Evolutionary conservation across 1,140 invertebrate species (phyloP).

Genomic region (Cotesia glomerata): DNA sequence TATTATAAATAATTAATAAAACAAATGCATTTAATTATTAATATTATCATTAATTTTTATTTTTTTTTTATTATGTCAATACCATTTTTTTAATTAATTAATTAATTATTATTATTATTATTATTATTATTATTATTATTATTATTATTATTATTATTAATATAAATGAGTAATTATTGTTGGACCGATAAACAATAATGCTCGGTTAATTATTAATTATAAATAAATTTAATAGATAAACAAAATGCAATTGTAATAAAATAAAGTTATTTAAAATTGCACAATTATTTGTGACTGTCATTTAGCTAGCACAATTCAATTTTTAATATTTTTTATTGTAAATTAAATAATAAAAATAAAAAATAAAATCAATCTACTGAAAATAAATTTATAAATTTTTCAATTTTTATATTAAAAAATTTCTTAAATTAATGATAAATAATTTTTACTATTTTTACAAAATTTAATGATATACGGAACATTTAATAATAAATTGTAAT

Average conservation of each 20-base stretch:
- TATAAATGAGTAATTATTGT: slow-evolving; percentile 17
- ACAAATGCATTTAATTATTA: slow-evolving; percentile 24
- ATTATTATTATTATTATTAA: too few species aligned
- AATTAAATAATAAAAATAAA: background rate
- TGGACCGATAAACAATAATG: background rate
- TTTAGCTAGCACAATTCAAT: slow-evolving; percentile 29
- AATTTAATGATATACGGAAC: too few species aligned
- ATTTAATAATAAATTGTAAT: too few species aligned
- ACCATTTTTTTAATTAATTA: background rate
- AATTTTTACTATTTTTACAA: too few species aligned
- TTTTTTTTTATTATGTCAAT: background rate
- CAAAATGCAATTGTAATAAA: background rate
- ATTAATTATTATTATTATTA: too few species aligned
- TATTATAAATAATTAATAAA: slow-evolving; percentile 17
- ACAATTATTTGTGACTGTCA: slow-evolving; percentile 19
- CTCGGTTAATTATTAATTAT: background rate
- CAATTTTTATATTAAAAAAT: too few species aligned
- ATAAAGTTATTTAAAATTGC: slow-evolving; percentile 5
- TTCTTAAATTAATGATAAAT: too few species aligned
- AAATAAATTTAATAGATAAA: background rate
- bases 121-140: too few species aligned
- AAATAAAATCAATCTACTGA: background rate
- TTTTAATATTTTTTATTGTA: slow-evolving; percentile 24
- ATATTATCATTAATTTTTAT: too few species aligned
- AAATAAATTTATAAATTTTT: too few species aligned